A percentile compares a stretch with the other conserved stretches of the same genome.
Evolutionary conservation across 1,140 invertebrate species (phyloP).

Genomic region (Polypedilum pembai): DNA sequence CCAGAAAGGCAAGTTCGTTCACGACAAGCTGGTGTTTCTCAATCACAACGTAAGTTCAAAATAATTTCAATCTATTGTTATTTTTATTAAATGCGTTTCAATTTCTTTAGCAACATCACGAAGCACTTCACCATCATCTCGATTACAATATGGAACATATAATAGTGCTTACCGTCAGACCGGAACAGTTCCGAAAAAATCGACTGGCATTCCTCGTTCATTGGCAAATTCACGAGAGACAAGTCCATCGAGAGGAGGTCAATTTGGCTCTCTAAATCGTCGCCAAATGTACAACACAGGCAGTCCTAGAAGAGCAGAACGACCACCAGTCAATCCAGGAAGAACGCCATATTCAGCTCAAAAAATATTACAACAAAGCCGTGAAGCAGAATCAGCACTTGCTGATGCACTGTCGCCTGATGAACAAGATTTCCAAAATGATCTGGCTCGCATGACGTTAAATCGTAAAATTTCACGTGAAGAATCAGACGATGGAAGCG

Average conservation of each 20-base stretch:
- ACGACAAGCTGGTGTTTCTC: slow-evolving; percentile 65
- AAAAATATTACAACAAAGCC: slow-evolving; percentile 74
- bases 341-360: slow-evolving; percentile 62
- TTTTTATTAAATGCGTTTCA: slow-evolving; percentile 7
- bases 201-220: slow-evolving; percentile 66
- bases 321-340: slow-evolving; percentile 46
- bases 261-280: slow-evolving; percentile 3
- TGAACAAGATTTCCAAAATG: slow-evolving; percentile 33
- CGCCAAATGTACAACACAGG: slow-evolving; percentile 37
- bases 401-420: slow-evolving; percentile 57
- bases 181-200: slow-evolving; percentile 45
- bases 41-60: slow-evolving; percentile 78
- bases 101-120: slow-evolving; percentile 62
- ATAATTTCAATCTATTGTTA: slow-evolving; percentile 25
- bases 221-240: slow-evolving; percentile 60
- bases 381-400: slow-evolving; percentile 79
- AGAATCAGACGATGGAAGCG: slow-evolving; percentile 78
- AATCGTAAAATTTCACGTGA: slow-evolving; percentile 51
- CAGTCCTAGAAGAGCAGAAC: slow-evolving; percentile 46
- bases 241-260: slow-evolving; percentile 46
- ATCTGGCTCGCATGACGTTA: slow-evolving; percentile 35
- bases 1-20: slow-evolving; percentile 59
- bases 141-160: slow-evolving; percentile 53
- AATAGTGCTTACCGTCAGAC: slow-evolving; percentile 38
- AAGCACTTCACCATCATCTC: slow-evolving; percentile 79